These are phyloP conservation scores for Drosophila repleta DNA, from an alignment of 1,140 invertebrate genomes.

Conservation along the genomic window DNA sequence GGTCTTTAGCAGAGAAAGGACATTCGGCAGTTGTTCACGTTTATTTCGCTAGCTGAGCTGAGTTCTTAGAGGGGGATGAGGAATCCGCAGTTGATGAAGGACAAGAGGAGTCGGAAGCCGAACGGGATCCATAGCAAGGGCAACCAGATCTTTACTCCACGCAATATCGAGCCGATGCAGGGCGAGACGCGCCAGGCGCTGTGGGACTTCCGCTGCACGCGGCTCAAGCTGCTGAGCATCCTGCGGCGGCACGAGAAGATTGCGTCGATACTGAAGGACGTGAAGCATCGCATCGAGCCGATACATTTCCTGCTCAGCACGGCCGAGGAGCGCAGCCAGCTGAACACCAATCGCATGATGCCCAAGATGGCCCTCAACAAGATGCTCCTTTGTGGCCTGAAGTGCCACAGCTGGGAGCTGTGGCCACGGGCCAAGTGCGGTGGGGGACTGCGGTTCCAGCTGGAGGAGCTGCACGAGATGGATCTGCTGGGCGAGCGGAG, in stretches of 20 bases:
- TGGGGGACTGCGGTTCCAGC: background rate
- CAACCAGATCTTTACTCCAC: background rate
- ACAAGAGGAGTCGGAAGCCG: background rate
- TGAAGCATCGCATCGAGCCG: background rate
- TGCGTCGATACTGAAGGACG: conserved; percentile 6
- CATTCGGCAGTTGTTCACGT: conserved; percentile 4
- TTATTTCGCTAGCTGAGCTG: background rate
- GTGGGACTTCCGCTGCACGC: conserved; percentile 9
- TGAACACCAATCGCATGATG: background rate
- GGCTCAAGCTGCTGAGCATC: conserved; percentile 20
- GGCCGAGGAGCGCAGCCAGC: conserved; percentile 3
- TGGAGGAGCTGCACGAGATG: background rate
- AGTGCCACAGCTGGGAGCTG: background rate
- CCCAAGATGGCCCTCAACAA: background rate
- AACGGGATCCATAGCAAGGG: background rate
- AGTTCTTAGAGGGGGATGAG: conserved; percentile 1
- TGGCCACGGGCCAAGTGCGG: background rate
- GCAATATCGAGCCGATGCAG: background rate
- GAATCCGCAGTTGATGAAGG: conserved; percentile 5
- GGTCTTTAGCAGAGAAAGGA: too few species aligned
- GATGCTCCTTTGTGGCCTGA: background rate
- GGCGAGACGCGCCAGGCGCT: background rate
- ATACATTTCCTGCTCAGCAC: conserved; percentile 17
- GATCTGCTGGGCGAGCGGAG: conserved; percentile 17
- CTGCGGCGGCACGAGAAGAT: conserved; percentile 24